Evolutionary conservation across 1,140 invertebrate species (phyloP).

Genomic region (Pseudomyrmex flavicornis): DNA sequence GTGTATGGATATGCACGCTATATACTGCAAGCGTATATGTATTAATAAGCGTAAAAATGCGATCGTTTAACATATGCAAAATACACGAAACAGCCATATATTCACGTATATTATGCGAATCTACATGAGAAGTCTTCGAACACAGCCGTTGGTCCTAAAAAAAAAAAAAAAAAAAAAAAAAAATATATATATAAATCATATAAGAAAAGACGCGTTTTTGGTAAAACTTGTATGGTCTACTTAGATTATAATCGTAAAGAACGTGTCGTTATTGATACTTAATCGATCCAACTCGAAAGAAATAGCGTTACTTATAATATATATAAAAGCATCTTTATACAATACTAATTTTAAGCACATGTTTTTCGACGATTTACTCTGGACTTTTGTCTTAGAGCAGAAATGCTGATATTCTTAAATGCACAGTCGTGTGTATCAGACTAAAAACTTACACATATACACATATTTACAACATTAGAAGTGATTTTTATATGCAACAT

Average conservation of each 20-base stretch:
- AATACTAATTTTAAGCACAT: conserved; percentile 46
- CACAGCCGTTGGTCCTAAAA: conserved; percentile 24
- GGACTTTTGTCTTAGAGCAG: background rate
- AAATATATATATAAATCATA: conserved; percentile 20
- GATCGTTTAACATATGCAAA: conserved; percentile 2
- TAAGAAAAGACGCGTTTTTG: background rate
- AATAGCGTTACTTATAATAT: conserved; percentile 35
- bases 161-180: conserved; percentile 52
- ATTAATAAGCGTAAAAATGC: background rate
- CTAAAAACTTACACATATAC: conserved; percentile 42
- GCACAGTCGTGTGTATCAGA: conserved; percentile 17
- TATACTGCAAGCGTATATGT: background rate
- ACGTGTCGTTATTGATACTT: conserved; percentile 45
- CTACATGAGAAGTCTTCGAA: background rate
- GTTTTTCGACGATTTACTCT: background rate
- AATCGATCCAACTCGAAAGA: conserved; percentile 20
- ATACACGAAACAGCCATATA: background rate
- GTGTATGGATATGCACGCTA: background rate
- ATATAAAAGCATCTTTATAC: conserved; percentile 39
- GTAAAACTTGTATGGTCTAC: conserved; percentile 46
- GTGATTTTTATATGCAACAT: conserved; percentile 15
- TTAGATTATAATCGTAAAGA: conserved; percentile 44
- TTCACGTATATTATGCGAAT: background rate
- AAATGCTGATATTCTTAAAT: conserved; percentile 20
- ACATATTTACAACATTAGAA: conserved; percentile 4